A percentile compares a stretch with the other conserved stretches of the same genome.
phyloP scores from a whole-genome alignment of 2,888 invertebrate species.

The Temnothorax unifasciatus region DNA sequence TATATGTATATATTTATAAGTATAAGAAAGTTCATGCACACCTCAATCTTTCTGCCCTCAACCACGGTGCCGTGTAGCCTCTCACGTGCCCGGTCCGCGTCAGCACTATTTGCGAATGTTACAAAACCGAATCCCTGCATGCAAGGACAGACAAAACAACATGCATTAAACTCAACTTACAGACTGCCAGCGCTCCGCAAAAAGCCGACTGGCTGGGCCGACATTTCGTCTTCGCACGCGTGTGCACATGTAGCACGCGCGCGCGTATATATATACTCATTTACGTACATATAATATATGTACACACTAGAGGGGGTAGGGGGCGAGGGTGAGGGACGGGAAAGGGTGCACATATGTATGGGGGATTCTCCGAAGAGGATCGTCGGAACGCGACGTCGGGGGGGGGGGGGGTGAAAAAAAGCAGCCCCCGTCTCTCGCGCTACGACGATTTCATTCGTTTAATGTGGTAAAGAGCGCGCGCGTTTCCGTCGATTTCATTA shows the following conservation, averaged over 20 bases:
- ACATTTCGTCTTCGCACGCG: slow-evolving; percentile 68
- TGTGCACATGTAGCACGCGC: slow-evolving; percentile 35
- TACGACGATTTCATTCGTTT: slow-evolving; percentile 9
- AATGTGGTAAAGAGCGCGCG: slow-evolving; percentile 16
- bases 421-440: slow-evolving; percentile 8
- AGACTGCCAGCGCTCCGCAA: slow-evolving; percentile 84
- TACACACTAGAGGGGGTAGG: not conserved
- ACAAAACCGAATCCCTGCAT: slow-evolving; percentile 99
- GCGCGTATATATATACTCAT: slow-evolving; percentile 17
- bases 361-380: not conserved
- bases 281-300: slow-evolving; percentile 43
- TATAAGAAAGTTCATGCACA: slow-evolving; percentile 94
- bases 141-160: slow-evolving; percentile 97
- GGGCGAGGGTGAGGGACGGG: not conserved
- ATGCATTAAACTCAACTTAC: slow-evolving; percentile 92
- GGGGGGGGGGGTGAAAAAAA: not conserved
- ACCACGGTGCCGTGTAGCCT: slow-evolving; percentile 99
- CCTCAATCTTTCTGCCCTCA: slow-evolving; percentile 99
- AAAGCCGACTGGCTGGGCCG: slow-evolving; percentile 74
- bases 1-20: slow-evolving; percentile 61
- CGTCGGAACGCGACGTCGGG: not conserved
- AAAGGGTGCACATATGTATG: not conserved
- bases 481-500: not conserved
- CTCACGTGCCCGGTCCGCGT: slow-evolving; percentile 99
- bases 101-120: slow-evolving; percentile 99